Evolutionary conservation across 1,140 invertebrate species (phyloP).

Genomic region (Zaprionus taronus): DNA sequence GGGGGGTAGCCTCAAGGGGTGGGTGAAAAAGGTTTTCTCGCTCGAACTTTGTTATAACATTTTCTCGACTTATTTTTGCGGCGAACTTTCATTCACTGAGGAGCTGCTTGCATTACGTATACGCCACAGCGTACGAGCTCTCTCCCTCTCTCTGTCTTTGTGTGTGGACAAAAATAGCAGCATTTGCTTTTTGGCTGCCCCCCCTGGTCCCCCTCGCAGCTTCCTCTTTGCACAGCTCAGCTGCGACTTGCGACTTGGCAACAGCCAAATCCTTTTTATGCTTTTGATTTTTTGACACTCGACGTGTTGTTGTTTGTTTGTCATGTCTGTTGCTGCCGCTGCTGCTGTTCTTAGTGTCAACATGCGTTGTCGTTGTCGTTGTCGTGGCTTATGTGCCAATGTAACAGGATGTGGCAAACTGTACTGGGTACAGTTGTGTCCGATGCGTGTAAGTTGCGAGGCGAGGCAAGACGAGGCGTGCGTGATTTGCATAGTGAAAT

Average conservation of each 20-base stretch:
- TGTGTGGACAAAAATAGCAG: slow-evolving; percentile 70
- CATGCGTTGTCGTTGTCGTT: slow-evolving; percentile 73
- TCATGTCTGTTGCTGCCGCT: slow-evolving; percentile 33
- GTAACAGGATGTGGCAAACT: slow-evolving; percentile 35
- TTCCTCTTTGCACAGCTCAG: slow-evolving; percentile 23
- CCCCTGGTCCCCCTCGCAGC: not conserved
- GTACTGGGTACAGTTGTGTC: slow-evolving; percentile 68
- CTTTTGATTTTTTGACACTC: slow-evolving; percentile 83
- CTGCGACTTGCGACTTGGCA: slow-evolving; percentile 66
- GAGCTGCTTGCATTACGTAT: slow-evolving; percentile 69
- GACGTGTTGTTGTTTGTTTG: slow-evolving; percentile 51
- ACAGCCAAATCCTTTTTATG: slow-evolving; percentile 82
- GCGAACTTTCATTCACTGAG: slow-evolving; percentile 53
- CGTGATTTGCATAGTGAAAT: slow-evolving; percentile 63
- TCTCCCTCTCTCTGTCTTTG: not conserved
- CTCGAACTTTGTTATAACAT: slow-evolving; percentile 72
- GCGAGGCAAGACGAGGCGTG: not conserved
- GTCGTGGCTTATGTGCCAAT: slow-evolving; percentile 43
- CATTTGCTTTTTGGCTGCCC: slow-evolving; percentile 61
- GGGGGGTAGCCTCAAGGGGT: slow-evolving; percentile 30
- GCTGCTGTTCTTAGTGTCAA: slow-evolving; percentile 68
- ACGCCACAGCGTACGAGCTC: slow-evolving; percentile 51
- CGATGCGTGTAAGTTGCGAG: slow-evolving; percentile 25
- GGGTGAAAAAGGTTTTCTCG: slow-evolving; percentile 71
- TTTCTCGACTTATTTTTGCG: slow-evolving; percentile 70